Evolutionary conservation across 2,113 vertebrate genomes (phyloP), one percentile per base, ranked within the genome.

Genomic region (Lampris megalopsis): DNA sequence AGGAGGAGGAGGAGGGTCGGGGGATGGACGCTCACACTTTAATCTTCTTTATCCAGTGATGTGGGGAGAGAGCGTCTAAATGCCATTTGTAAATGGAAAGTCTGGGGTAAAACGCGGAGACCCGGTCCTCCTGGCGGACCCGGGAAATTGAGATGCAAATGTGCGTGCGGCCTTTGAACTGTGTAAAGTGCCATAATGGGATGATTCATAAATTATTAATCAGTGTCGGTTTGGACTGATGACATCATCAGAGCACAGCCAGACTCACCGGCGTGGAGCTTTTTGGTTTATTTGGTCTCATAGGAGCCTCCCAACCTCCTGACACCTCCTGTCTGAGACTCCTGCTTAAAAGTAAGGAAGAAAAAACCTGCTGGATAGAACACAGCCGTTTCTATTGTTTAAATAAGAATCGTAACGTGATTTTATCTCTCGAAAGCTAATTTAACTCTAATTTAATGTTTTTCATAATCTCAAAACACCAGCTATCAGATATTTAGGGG

Each of bases 31-130:
- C 90, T 72, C 88, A 88, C 93, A 95, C 95, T 97, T 97, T 95
- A 95, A 96, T 97, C 96, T 96, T 95, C 92, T 92, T 94, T 93
- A 93, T 93, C 73, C 94, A 94, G 93, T 95, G 95, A 96, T 93
- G 94, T 93, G 93, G 85, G 82, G 80, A 93, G 82, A 92, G 93
- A 90, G 75, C 86, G 86, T 91, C 86, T 84, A 84, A 93, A 95
- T 94, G 95, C 94, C 91, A 87, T 94, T 95, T 95, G 90, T 89
- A 86, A 93, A 86, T 24, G 93, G 88, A 95, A 94, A 95, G 91
- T 86, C 74, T 93, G 88, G 94, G 88, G 89, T 90, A 94, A 86
- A 87, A 71, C 88, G 89, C 24, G 91, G 0, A 61, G 94, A 92
- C 86, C 91, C 80, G 88, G 89, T 90, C 91, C 91, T 92, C 92